Percentiles rank a stretch among this genome's conserved stretches.
These are phyloP conservation scores for Nanger granti DNA, from an alignment of 2,113 vertebrate genomes.

Conservation along the genomic window DNA sequence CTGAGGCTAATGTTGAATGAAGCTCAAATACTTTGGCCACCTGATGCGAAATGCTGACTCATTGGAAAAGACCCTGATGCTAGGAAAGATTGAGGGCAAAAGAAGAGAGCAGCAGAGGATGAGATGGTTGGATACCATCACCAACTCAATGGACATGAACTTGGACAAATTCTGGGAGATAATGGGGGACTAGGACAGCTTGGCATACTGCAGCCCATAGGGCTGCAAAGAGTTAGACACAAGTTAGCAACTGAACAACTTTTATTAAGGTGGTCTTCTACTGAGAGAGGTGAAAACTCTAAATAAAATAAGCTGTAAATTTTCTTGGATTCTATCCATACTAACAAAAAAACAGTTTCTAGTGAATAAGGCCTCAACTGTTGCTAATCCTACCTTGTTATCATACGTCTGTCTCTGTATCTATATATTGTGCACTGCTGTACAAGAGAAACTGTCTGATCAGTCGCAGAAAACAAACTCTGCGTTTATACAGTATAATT, in stretches of 20 bases:
- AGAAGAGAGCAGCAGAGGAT: neutral
- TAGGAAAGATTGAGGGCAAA: neutral
- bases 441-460: neutral
- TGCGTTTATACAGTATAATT: neutral
- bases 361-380: neutral
- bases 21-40: neutral
- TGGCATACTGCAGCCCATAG: neutral
- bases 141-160: neutral
- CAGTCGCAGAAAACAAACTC: neutral
- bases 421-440: neutral
- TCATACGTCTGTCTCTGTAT: rapidly evolving
- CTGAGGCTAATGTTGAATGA: neutral
- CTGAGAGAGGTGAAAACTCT: neutral
- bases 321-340: neutral
- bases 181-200: neutral
- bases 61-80: neutral
- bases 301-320: neutral
- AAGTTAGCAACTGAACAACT: neutral
- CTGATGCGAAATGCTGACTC: neutral
- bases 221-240: neutral
- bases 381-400: neutral
- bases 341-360: neutral
- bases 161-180: neutral
- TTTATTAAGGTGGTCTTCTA: neutral
- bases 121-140: neutral